Evolutionary conservation across 2,797 vertebrate species (phyloP), one percentile per base, ranked within the genome.

Genomic region (Alcedo atthis): DNA sequence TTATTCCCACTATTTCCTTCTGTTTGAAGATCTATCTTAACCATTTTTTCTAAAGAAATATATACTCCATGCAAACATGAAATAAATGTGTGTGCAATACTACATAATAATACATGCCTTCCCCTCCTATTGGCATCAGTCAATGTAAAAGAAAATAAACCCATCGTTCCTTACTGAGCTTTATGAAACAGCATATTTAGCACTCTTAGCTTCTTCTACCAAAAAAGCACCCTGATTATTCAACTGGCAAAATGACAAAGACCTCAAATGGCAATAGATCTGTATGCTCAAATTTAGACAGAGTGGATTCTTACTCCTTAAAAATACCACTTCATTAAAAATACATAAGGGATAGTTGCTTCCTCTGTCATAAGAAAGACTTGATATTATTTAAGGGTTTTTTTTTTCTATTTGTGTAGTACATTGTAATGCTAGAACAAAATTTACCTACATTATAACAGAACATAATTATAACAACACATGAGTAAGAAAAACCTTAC

Each of bases 211-310:
- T 88, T 11, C 62, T 91, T 62, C 8, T 26, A 22, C 1, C 4
- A 46, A 90, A 80, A 83, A 78, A 63, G 6, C 32, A 76, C 22
- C 15, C 15, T 77, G n/a, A 62, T 90, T 90, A 76, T 85, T 91
- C 43, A 92, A 71, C 81, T 74, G 57, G 49, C 64, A 86, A 94
- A 79, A 94, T 81, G 48, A 89, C 49, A 84, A 85, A 91, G 64
- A 90, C 54, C 55, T 84, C 83, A 88, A 77, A 43, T 87, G 5
- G 43, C 73, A 90, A 87, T 67, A 84, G 49, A 88, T 54, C 45
- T 51, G 20, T 67, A 84, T 62, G 75, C 58, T 46, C 75, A 90
- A 69, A 74, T 84, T 82, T 81, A 91, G 66, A 32, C 28, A 76
- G 20, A 77, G 26, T 40, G 30, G 63, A 80, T 82, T 91, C 40